Base-by-base conservation (phyloP, 64 coral and sea anemone species). In the Astreopora myriophthalma region DNA sequence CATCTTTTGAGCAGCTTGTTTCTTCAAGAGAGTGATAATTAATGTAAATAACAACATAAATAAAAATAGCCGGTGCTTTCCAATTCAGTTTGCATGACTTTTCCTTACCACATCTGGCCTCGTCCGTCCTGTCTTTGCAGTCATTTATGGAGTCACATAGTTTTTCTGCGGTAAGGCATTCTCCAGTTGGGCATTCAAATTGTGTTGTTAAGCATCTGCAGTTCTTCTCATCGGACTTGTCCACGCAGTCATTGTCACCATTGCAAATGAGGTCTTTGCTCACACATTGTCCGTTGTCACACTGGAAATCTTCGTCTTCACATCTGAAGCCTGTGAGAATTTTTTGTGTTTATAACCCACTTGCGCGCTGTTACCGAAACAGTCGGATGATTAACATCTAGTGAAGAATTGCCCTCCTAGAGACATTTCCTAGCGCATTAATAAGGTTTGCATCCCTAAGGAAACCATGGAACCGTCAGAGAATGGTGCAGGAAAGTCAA, bases 71-170 rank as follows among this genome's bases (percentile, higher is more conserved):
- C n/a, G n/a, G n/a, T n/a, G n/a, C n/a, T n/a, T n/a, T n/a, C n/a
- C n/a, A n/a, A n/a, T n/a, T n/a, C n/a, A n/a, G n/a, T n/a, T n/a
- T n/a, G n/a, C n/a, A n/a, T n/a, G n/a, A n/a, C n/a, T n/a, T 46
- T 46, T 46, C n/a, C 88, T 75, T 85, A 92, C 89, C 79, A 27
- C 89, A 92, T 61, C 68, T 69, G 34, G 31, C n/a, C 58, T 92
- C 79, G 55, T 92, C 89, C 19, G 89, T 73, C 5, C 66, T 37
- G 48, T 92, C 89, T 0, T 34, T 8, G 20, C 89, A 92, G 89
- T 85, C 69, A 7, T 28, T 20, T 26, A 5, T 72, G 1, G 22
- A 69, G 22, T 92, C 48, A 74, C 89, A 92, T 19, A 92, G 55
- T 0, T 66, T 8, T 11, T 71, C 72, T 5, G 29, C 46, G 27